Base-by-base conservation (phyloP, 2,797 vertebrate genomes). In the Enteromius radiatus region DNA sequence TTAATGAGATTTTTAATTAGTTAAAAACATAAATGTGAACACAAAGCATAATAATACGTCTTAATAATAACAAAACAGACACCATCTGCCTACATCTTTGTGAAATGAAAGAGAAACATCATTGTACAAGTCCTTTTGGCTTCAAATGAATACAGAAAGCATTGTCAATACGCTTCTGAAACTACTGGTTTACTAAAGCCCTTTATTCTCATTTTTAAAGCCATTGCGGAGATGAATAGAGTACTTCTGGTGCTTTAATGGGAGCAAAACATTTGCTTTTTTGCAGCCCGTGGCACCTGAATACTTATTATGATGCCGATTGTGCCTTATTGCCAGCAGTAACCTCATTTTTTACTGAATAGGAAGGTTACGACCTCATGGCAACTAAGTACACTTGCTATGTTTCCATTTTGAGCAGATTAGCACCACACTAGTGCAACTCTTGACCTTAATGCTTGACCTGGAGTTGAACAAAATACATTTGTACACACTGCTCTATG, bases 1-100 rank as follows among this genome's bases (percentile, higher is more conserved):
- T 41, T 83, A 77, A 83, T 76, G 28, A 70, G 74, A 82, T 77
- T 83, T 67, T 69, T 83, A 83, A 83, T 77, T 83, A 69, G 81
- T 77, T 76, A 45, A 77, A 75, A 69, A 56, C 74, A 76, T 77
- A 38, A 68, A 19, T 61, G 47, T 19, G 47, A 54, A 54, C 33
- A 47, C 43, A 31, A 54, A 67, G 23, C 56, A 38, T 43, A 33
- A 36, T 43, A 23, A 45, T 1, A 76, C 8, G 64, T 17, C 64
- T 71, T 54, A 17, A 68, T 36, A 70, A 80, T 81, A 33, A 56
- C 54, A 70, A 70, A 76, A 28, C n/a, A 14, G 45, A 70, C 61
- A 43, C 76, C 73, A 82, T 76, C 81, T 82, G 81, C 14, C 67
- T 17, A n/a, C 38, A 45, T n/a, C 38, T 65, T 75, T 54, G 21